Evolutionary conservation across 2,113 vertebrate genomes (phyloP).

Genomic region (Junco hyemalis): DNA sequence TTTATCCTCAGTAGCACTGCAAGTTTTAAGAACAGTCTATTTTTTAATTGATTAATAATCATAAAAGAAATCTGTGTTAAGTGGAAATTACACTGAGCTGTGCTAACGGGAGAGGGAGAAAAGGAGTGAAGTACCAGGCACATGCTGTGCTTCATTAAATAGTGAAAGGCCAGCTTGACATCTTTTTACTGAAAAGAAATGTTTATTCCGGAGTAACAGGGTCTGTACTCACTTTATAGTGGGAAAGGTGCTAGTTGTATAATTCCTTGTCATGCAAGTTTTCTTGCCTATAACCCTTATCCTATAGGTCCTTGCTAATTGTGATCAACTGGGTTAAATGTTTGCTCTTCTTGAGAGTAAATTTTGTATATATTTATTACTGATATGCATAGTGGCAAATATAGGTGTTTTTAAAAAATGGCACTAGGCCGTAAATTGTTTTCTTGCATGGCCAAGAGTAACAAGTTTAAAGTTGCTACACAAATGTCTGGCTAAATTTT

Average conservation of each 20-base stretch:
- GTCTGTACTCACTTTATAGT: not conserved
- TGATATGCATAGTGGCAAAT: not conserved
- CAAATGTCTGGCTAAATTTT: not conserved
- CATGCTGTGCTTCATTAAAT: slow-evolving; percentile 58
- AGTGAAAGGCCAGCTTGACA: slow-evolving; percentile 63
- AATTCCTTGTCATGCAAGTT: not conserved
- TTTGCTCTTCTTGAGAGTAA: not conserved
- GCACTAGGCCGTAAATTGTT: not conserved
- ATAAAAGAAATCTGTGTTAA: slow-evolving; percentile 45
- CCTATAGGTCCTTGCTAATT: not conserved
- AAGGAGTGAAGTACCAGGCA: slow-evolving; percentile 17
- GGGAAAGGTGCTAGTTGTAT: not conserved
- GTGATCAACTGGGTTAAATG: not conserved
- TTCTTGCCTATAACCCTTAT: not conserved
- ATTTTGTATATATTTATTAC: not conserved
- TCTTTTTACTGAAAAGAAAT: slow-evolving; percentile 22
- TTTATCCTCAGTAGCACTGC: not conserved
- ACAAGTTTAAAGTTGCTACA: not conserved
- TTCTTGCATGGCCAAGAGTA: not conserved
- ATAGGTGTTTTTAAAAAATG: not conserved
- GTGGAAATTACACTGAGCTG: slow-evolving; percentile 28
- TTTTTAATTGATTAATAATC: slow-evolving; percentile 21
- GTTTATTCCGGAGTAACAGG: not conserved
- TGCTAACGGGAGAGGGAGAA: slow-evolving; percentile 31
- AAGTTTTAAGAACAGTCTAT: not conserved